phyloP scores from a whole-genome alignment of 2,888 invertebrate species.

The Vesta saturnalis region DNA sequence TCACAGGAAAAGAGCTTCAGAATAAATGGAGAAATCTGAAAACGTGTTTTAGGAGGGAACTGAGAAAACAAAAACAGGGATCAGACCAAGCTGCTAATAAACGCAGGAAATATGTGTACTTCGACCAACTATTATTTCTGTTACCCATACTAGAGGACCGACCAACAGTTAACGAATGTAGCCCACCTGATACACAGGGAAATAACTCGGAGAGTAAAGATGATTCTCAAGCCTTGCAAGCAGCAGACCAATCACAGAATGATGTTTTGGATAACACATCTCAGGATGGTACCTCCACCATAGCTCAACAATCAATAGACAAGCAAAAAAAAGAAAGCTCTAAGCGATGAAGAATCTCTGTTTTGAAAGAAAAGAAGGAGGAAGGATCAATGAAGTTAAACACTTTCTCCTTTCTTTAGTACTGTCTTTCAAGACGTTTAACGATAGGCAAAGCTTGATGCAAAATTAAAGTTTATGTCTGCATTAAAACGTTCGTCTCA shows the following conservation, averaged over 20 bases:
- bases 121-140: constrained; percentile 16
- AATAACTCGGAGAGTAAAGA: neutral
- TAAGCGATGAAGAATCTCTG: neutral
- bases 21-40: constrained; percentile 17
- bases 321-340: neutral
- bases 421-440: no score
- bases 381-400: neutral
- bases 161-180: neutral
- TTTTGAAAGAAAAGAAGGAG: neutral
- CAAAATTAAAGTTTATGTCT: constrained; percentile 18
- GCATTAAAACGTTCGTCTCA: constrained; percentile 18
- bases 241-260: neutral
- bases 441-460: neutral
- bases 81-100: constrained; percentile 17
- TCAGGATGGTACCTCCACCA: neutral
- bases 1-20: constrained; percentile 15
- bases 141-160: constrained; percentile 2
- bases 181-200: neutral
- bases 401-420: neutral
- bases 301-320: neutral
- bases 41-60: constrained; percentile 16
- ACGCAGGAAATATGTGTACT: constrained; percentile 18
- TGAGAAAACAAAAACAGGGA: constrained; percentile 21
- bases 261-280: neutral
- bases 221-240: neutral